Percentiles rank a stretch among this genome's conserved stretches.
phyloP scores from a whole-genome alignment of 2,888 invertebrate species.

The Drosophila conformis region DNA sequence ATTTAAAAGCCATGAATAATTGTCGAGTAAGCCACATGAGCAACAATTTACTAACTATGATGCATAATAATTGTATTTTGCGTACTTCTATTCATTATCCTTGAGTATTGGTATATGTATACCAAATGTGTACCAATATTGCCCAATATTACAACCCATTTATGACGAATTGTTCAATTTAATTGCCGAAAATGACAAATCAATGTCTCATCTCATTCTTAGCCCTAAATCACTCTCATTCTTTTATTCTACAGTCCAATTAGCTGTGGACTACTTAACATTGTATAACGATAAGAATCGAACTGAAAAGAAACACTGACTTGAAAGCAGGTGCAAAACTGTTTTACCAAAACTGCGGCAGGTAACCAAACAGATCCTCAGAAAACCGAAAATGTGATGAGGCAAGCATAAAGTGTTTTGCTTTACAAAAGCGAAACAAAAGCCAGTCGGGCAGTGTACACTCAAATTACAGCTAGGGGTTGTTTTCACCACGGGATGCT shows the following conservation, averaged over 20 bases:
- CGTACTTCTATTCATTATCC: background rate
- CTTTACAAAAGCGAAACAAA: conserved; percentile 1
- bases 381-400: conserved; percentile 12
- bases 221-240: background rate
- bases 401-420: conserved; percentile 13
- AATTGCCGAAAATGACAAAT: background rate
- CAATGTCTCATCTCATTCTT: background rate
- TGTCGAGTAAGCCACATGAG: background rate
- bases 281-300: conserved; percentile 22
- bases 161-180: background rate
- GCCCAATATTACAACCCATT: background rate
- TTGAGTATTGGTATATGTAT: background rate
- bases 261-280: conserved; percentile 23
- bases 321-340: conserved; percentile 35
- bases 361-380: conserved; percentile 25
- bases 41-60: background rate
- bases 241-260: conserved; percentile 10
- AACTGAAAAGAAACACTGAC: background rate
- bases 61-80: background rate
- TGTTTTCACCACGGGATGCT: background rate
- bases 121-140: background rate
- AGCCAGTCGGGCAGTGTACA: background rate
- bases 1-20: background rate
- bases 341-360: conserved; percentile 13
- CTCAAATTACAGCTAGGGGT: conserved; percentile 28